These are phyloP conservation scores for Carollia perspicillata DNA, from an alignment of 2,113 vertebrate species.

Conservation along the genomic window DNA sequence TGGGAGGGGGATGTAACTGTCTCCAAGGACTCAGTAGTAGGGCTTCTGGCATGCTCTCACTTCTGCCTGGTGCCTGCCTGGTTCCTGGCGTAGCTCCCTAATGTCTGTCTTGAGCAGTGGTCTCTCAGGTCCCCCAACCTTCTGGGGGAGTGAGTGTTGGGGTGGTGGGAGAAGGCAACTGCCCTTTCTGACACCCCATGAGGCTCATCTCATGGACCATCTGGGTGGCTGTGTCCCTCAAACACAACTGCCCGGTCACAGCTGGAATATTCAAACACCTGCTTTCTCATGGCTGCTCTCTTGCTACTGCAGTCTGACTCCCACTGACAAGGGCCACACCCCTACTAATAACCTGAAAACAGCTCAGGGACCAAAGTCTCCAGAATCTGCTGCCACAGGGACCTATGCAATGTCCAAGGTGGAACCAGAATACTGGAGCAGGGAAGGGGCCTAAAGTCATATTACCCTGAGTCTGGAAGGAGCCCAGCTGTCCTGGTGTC, in stretches of 20 bases:
- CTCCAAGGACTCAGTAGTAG: too few relatives aligned
- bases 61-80: background rate
- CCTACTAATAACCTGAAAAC: background rate
- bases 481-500: background rate
- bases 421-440: background rate
- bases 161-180: background rate
- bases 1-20: background rate
- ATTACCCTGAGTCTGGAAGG: background rate
- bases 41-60: background rate
- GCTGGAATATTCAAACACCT: background rate
- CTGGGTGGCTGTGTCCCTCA: background rate
- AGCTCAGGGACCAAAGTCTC: background rate
- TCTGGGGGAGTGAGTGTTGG: background rate
- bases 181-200: background rate
- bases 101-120: background rate
- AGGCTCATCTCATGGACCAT: background rate
- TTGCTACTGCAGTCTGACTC: background rate
- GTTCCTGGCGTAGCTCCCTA: too few relatives aligned
- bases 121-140: background rate
- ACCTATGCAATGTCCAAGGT: background rate
- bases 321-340: background rate
- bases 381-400: background rate
- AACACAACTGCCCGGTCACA: background rate
- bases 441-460: background rate
- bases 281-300: background rate